phyloP scores from a whole-genome alignment of 1,140 invertebrate species.

The Ostrea edulis region DNA sequence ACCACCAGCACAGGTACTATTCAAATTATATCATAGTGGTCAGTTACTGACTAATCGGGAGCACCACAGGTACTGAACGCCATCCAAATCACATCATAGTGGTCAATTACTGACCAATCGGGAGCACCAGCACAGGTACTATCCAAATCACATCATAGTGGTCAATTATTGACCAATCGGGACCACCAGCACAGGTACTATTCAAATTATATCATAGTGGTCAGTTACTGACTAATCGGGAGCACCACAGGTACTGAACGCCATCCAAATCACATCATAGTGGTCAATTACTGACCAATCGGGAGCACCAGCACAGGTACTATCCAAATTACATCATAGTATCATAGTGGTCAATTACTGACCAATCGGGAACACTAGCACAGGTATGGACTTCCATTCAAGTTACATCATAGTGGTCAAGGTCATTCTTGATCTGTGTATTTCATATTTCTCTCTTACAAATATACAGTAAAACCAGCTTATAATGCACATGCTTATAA shows the following conservation, averaged over 20 bases:
- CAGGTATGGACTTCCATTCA: background rate
- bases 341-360: background rate
- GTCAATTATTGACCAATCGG: background rate
- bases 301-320: slow-evolving; percentile 64
- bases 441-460: too few relatives aligned
- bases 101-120: slow-evolving; percentile 66
- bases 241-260: slow-evolving; percentile 34
- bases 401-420: background rate
- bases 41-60: too few relatives aligned
- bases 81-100: background rate
- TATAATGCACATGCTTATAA: too few relatives aligned
- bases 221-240: background rate
- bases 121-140: slow-evolving; percentile 61
- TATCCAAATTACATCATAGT: background rate
- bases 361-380: background rate
- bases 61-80: slow-evolving; percentile 36
- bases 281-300: slow-evolving; percentile 63
- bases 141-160: background rate
- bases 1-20: slow-evolving; percentile 14
- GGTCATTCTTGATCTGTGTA: too few relatives aligned
- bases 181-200: background rate
- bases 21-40: background rate
- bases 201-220: background rate
- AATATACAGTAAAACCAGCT: too few relatives aligned
- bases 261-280: background rate